Evolutionary conservation across 2,888 invertebrate genomes (phyloP), one percentile per base, ranked within the genome.

Genomic region (Lasius fuliginosus): DNA sequence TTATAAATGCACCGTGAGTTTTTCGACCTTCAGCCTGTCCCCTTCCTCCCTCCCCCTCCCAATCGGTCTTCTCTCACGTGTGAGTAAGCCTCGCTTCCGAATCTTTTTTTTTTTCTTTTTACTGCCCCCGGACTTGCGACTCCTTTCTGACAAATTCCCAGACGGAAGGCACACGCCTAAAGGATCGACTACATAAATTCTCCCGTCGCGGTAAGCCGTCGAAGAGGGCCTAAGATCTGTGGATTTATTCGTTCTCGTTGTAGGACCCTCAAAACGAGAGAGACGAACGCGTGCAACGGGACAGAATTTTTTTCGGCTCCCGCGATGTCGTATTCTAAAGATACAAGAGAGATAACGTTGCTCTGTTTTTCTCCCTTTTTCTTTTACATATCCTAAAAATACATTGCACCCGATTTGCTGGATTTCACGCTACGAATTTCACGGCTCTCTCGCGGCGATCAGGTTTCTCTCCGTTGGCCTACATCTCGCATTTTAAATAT

Each of bases 141-240:
- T 64, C 68, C 83, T 76, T 85, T 67, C 86, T 87, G 86, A 90
- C 83, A 89, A 90, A 90, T 90, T 90, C 87, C 83, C 86, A 87
- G 86, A 87, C 85, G 85, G 83, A 76, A 89, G 85, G 86, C 89
- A 90, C 89, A 87, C 85, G 90, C 86, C 82, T 86, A 83, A 89
- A 87, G 77, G 85, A 90, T 86, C 85, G 84, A 85, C 87, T 90
- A 86, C 87, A 89, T 90, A 89, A 90, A 90, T 90, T 85, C 74
- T 82, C 71, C 40, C 60, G 69, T 49, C 46, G 75, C 49, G 88
- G 85, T 84, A 84, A 90, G 85, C 79, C 87, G 83, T 85, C 76
- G 74, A 74, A 42, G 71, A 68, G 58, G 27, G 42, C 15, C 23
- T 75, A 74, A 77, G 40, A 84, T 86, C 79, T 82, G 87, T 85